Conservation (phyloP, 2,797 vertebrate species). For the Poeciliopsis gracilis region DNA sequence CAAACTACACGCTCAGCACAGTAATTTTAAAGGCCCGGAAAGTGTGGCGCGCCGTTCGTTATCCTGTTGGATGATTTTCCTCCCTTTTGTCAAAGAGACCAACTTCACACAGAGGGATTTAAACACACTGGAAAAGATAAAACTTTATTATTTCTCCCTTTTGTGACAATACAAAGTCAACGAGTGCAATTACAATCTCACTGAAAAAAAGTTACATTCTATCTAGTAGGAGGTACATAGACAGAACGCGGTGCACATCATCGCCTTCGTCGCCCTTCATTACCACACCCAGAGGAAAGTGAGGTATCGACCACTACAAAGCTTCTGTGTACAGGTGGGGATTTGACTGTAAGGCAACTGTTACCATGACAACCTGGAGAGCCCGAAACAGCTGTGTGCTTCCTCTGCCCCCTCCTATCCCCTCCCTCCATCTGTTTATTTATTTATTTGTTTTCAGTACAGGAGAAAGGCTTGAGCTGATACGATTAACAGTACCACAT, state of each 20-base stretch:
- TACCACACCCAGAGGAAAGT: conserved; percentile 72
- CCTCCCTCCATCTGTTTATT: not conserved
- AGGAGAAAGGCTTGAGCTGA: conserved; percentile 55
- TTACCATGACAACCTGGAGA: conserved; percentile 78
- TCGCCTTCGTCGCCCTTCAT: conserved; percentile 55
- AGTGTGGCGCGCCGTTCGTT: not conserved
- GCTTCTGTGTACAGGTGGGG: conserved; percentile 76
- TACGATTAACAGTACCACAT: conserved; percentile 69
- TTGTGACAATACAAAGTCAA: conserved; percentile 84
- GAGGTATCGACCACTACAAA: conserved; percentile 79
- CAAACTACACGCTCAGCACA: no score
- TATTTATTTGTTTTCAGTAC: not conserved
- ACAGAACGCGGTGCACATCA: conserved; percentile 72
- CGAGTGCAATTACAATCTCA: conserved; percentile 82
- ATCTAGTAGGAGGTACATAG: conserved; percentile 78
- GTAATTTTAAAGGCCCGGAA: not conserved
- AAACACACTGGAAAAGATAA: conserved; percentile 84
- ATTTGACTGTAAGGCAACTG: conserved; percentile 84
- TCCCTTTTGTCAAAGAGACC: conserved; percentile 30
- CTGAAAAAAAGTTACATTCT: conserved; percentile 73
- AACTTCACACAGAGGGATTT: conserved; percentile 65
- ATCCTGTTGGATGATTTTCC: not conserved
- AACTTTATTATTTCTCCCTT: conserved; percentile 85
- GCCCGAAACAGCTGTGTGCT: conserved; percentile 61
- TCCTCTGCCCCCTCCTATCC: conserved; percentile 33